Base-by-base conservation (phyloP, 2,113 vertebrate species). In the Stercorarius parasiticus region DNA sequence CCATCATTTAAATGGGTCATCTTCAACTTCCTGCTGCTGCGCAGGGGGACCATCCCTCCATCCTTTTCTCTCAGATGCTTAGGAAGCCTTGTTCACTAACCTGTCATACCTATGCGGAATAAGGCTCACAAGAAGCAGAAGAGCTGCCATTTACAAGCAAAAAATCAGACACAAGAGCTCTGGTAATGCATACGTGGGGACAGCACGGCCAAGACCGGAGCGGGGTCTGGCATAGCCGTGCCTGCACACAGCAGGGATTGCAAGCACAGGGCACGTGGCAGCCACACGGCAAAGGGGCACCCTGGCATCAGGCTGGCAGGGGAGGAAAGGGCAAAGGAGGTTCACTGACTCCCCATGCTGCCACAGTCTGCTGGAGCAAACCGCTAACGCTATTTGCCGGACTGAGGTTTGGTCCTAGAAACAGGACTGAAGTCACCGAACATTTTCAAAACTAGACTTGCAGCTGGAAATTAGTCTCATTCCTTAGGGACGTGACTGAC, bases 301-400 rank as follows among this genome's bases (percentile, higher is more conserved):
- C 36, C 27, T 3, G 4, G 40, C 45, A 82, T 10, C 22, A 55
- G 52, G 32, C 59, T 65, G 25, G 43, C 40, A 0, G 0, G 43
- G 29, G 6, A 47, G 30, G 11, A 47, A 66, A 85, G 17, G 40
- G 23, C 29, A 83, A 73, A 72, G 36, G n/a, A 69, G 45, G 16
- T 16, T 78, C 50, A 19, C 26, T 15, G 17, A 12, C 6, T 13
- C 27, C 23, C 34, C 47, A 40, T 5, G 5, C 65, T 66, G 45
- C 52, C 64, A 25, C n/a, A 43, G 11, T 11, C 30, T 72, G 36
- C 71, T 42, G 15, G 36, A 21, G 10, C 42, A 83, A 87, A 71
- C 12, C 15, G 5, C 32, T 43, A 15, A 4, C 4, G 2, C 15
- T 80, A 49, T 20, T 23, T 69, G 32, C 82, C 78, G 29, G 62